A percentile compares a stretch with the other conserved stretches of the same genome.
Evolutionary conservation across 2,888 invertebrate species (phyloP).

Genomic region (Ectobius pallidus): DNA sequence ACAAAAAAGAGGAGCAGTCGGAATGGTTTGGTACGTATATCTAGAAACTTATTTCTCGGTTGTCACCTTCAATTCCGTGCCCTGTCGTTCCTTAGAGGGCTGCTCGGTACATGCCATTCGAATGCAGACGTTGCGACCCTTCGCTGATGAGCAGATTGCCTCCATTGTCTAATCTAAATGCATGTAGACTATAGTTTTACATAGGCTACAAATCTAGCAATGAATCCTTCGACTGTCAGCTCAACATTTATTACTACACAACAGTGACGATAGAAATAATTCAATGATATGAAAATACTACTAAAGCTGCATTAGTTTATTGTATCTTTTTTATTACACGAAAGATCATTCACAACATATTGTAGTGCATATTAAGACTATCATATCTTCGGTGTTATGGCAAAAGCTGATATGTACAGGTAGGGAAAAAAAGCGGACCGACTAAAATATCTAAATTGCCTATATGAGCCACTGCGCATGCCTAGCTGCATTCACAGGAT

Average conservation of each 20-base stretch:
- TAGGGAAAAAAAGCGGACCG: no score
- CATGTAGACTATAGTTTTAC: background rate
- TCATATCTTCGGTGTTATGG: no score
- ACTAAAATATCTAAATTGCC: no score
- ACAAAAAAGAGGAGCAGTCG: background rate
- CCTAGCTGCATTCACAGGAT: no score
- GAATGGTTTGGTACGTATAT: background rate
- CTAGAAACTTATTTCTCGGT: slow-evolving; percentile 42
- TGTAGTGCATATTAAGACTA: no score
- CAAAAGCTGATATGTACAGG: no score
- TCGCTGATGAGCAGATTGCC: slow-evolving; percentile 9
- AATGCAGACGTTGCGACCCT: slow-evolving; percentile 22
- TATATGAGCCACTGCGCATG: no score
- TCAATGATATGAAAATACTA: no score
- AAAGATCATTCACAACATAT: no score
- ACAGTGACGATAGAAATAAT: no score
- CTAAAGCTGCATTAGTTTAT: no score
- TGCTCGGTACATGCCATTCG: slow-evolving; percentile 24
- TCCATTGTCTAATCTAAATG: slow-evolving; percentile 20
- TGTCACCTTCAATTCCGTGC: slow-evolving; percentile 40
- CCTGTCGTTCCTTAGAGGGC: slow-evolving; percentile 28
- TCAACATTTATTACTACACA: background rate
- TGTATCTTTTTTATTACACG: no score
- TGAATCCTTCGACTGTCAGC: background rate
- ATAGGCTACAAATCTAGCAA: background rate